A percentile compares a stretch with the other conserved stretches of the same genome.
phyloP scores from a whole-genome alignment of 1,140 invertebrate genomes.

The Brachystomella parvula region DNA sequence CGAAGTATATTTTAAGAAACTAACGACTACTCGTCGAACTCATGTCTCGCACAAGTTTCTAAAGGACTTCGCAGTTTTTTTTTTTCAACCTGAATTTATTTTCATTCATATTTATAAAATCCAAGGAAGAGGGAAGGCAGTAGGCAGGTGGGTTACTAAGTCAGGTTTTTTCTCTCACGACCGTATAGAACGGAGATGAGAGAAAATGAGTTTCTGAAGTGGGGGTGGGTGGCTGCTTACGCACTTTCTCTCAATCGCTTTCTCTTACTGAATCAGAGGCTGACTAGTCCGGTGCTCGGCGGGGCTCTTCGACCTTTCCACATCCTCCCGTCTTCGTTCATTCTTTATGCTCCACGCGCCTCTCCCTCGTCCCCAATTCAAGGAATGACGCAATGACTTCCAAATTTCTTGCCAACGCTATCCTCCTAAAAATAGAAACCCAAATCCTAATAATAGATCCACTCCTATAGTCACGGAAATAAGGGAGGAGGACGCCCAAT shows the following conservation, averaged over 20 bases:
- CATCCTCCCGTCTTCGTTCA: not conserved
- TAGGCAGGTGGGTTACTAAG: not conserved
- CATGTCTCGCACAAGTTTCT: too few relatives aligned
- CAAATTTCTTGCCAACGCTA: conserved; percentile 23
- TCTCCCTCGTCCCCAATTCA: conserved; percentile 24
- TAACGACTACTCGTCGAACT: too few relatives aligned
- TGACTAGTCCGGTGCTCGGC: not conserved
- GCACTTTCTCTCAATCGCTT: conserved; percentile 3
- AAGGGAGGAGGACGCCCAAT: not conserved
- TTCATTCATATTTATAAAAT: too few relatives aligned
- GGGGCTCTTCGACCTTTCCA: conserved; percentile 10
- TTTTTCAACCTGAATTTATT: too few relatives aligned
- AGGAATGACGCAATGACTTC: conserved; percentile 28
- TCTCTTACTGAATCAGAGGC: not conserved
- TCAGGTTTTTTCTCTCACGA: too few relatives aligned
- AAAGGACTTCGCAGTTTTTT: not conserved
- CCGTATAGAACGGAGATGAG: too few relatives aligned
- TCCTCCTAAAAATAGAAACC: conserved; percentile 24
- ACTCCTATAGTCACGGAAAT: conserved; percentile 3
- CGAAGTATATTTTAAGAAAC: too few relatives aligned
- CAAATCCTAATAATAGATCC: conserved; percentile 29
- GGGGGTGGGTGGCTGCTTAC: not conserved
- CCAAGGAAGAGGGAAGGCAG: not conserved
- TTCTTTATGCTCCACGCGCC: conserved; percentile 20
- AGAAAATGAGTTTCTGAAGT: not conserved